Conservation (phyloP, 1,140 invertebrate species). For the Trissolcus basalis region DNA sequence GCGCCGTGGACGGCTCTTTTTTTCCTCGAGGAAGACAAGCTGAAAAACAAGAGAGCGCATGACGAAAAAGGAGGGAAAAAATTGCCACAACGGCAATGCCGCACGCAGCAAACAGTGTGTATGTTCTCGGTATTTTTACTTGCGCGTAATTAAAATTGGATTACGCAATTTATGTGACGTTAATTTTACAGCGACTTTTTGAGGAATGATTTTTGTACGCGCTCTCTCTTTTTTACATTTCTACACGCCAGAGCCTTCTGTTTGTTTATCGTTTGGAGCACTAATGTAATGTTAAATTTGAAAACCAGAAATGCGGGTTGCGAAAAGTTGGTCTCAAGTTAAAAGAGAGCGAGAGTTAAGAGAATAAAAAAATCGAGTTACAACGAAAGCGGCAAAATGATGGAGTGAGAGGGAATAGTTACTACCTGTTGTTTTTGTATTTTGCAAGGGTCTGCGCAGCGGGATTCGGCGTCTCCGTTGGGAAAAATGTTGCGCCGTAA, state of each 20-base stretch:
- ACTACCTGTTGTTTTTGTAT: slow-evolving; percentile 77
- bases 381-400: neutral
- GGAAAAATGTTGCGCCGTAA: slow-evolving; percentile 90
- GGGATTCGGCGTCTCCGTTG: slow-evolving; percentile 83
- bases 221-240: neutral
- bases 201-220: slow-evolving; percentile 12
- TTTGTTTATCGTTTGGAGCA: too few species aligned
- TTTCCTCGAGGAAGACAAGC: neutral
- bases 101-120: neutral
- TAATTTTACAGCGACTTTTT: slow-evolving; percentile 14
- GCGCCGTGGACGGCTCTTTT: slow-evolving; percentile 1
- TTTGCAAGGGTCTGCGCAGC: slow-evolving; percentile 75
- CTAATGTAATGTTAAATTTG: too few species aligned
- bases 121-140: slow-evolving; percentile 8
- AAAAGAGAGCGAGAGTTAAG: too few species aligned
- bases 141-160: slow-evolving; percentile 21
- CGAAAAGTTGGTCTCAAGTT: too few species aligned
- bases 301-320: too few species aligned
- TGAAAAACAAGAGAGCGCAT: slow-evolving; percentile 1
- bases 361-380: too few species aligned
- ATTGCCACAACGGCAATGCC: too few species aligned
- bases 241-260: too few species aligned
- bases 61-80: slow-evolving; percentile 4
- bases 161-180: slow-evolving; percentile 23
- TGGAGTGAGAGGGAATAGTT: slow-evolving; percentile 20